Evolutionary conservation across 2,888 invertebrate species (phyloP).

Genomic region (Patella caerulea): DNA sequence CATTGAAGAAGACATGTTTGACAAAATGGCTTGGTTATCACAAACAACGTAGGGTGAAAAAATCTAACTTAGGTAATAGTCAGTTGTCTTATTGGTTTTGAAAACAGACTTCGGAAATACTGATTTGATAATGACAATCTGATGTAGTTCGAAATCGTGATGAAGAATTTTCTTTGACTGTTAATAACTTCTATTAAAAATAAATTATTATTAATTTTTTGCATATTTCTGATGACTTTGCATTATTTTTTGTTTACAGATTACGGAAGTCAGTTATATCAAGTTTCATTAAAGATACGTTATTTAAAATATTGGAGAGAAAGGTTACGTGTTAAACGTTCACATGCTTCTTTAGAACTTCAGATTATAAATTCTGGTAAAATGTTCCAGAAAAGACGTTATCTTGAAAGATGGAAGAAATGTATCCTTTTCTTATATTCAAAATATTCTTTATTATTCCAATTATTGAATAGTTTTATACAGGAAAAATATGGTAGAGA

Average conservation of each 20-base stretch:
- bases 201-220: too few species aligned
- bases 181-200: too few species aligned
- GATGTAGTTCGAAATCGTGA: too few species aligned
- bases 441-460: background rate
- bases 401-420: conserved; percentile 55
- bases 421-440: conserved; percentile 59
- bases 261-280: conserved; percentile 43
- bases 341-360: conserved; percentile 48
- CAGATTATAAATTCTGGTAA: conserved; percentile 47
- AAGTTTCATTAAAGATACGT: conserved; percentile 36
- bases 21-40: conserved; percentile 48
- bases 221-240: too few species aligned
- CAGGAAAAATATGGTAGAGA: too few species aligned
- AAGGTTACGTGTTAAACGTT: conserved; percentile 38
- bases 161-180: too few species aligned
- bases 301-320: conserved; percentile 49
- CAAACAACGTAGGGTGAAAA: conserved; percentile 41
- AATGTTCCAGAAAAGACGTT: conserved; percentile 46
- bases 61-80: conserved; percentile 44
- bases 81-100: too few species aligned
- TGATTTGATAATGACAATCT: too few species aligned
- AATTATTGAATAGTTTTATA: too few species aligned
- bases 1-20: conserved; percentile 41
- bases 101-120: too few species aligned
- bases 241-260: conserved; percentile 35